Base-by-base conservation (phyloP, 2,113 vertebrate species). In the Picathartes gymnocephalus region DNA sequence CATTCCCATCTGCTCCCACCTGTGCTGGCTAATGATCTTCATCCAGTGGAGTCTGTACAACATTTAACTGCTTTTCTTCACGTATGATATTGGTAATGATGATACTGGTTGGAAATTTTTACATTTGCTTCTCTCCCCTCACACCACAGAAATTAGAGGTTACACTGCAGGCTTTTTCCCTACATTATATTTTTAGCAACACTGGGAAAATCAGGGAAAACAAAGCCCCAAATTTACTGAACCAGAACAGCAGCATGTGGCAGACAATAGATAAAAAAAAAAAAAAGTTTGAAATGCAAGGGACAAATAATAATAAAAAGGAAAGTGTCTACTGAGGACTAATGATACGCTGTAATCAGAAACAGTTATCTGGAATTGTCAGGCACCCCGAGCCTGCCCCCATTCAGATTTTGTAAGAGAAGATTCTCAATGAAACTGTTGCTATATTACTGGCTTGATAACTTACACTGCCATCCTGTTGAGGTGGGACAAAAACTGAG, bases 331-430 rank as follows among this genome's bases (percentile, higher is more conserved):
- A 33, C 40, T 35, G 48, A 72, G 65, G 42, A 68, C 25, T 92
- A 74, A 76, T 1, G 23, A 83, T 44, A 80, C 44, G 71, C 71
- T 88, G 64, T 71, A 92, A 93, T 90, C 90, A 93, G 90, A 93
- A 92, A 57, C 62, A 90, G 37, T 93, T 83, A 66, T 35, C 47
- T 83, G 85, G 60, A 90, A 93, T 51, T 90, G 40, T 62, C 71
- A 81, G 79, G 71, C 81, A 83, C 56, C 62, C 51, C 44, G 53
- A 86, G 40, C 60, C 42, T 93, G 64, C 33, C 27, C 50, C 28
- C 27, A 78, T 72, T 96, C 79, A 92, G 71, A 66, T 72, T 87
- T 66, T 90, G 33, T 77, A 85, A 91, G 65, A 82, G 70, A 84
- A 79, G 39, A 31, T 45, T 69, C 57, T 91, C 81, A 93, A 24